phyloP scores from a whole-genome alignment of 2,888 invertebrate species.

The Archaeoteleia sp. region DNA sequence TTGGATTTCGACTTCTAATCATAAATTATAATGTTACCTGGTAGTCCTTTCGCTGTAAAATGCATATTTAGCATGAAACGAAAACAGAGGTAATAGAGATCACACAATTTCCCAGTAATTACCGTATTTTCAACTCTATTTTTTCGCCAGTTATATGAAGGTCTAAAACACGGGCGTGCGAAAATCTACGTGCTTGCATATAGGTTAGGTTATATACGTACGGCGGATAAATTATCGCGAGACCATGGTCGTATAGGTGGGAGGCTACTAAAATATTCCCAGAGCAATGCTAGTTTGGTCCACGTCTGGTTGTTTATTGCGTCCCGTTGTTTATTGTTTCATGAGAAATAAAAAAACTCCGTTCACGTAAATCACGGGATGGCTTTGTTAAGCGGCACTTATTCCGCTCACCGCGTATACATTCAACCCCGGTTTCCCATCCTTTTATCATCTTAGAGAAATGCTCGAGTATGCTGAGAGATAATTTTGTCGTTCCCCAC shows the following conservation, averaged over 20 bases:
- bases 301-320: constrained; percentile 29
- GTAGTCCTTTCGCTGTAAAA: too few relatives aligned
- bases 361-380: constrained; percentile 30
- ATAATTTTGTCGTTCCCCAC: constrained; percentile 30
- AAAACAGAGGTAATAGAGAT: constrained; percentile 1
- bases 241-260: constrained; percentile 14
- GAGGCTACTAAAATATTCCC: constrained; percentile 25
- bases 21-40: too few relatives aligned
- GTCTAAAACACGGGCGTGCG: constrained; percentile 9
- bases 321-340: constrained; percentile 35
- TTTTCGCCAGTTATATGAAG: constrained; percentile 9
- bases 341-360: constrained; percentile 18
- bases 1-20: neutral
- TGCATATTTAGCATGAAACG: constrained; percentile 1
- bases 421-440: constrained; percentile 20
- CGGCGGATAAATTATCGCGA: constrained; percentile 21
- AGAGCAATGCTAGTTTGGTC: constrained; percentile 24
- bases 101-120: constrained; percentile 7
- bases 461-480: constrained; percentile 18
- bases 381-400: constrained; percentile 41
- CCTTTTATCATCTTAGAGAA: constrained; percentile 26
- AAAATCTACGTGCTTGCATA: constrained; percentile 17
- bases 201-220: constrained; percentile 19
- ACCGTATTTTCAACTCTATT: constrained; percentile 17
- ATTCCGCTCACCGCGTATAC: constrained; percentile 32